Percentiles rank a stretch among this genome's conserved stretches.
Evolutionary conservation across 2,113 vertebrate species (phyloP).

Genomic region (Octodon degus): DNA sequence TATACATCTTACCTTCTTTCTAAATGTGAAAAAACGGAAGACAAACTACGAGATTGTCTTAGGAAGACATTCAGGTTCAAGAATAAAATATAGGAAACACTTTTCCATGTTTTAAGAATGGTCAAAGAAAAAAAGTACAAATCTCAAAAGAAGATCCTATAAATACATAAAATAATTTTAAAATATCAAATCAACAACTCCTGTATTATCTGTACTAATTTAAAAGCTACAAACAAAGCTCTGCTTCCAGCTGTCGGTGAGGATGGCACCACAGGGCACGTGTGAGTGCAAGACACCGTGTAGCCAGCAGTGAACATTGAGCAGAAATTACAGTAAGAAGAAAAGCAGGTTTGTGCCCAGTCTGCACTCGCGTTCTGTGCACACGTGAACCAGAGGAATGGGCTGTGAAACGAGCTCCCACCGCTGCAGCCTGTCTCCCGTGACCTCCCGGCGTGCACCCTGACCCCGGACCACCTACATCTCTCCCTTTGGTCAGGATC

Average conservation of each 20-base stretch:
- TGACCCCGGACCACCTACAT: not conserved
- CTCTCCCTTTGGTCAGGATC: not conserved
- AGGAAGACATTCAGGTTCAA: not conserved
- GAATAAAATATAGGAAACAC: not conserved
- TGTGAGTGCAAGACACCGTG: not conserved
- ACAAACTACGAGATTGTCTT: not conserved
- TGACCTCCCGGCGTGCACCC: not conserved
- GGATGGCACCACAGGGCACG: not conserved
- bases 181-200: not conserved
- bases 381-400: not conserved
- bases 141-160: not conserved
- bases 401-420: not conserved
- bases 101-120: not conserved
- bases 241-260: not conserved
- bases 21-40: not conserved
- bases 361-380: not conserved
- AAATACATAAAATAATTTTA: not conserved
- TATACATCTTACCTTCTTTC: not conserved
- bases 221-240: not conserved
- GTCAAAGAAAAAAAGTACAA: not conserved
- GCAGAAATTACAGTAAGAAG: not conserved
- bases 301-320: not conserved
- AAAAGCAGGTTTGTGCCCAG: not conserved
- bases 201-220: not conserved
- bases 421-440: not conserved